phyloP scores from a whole-genome alignment of 2,113 vertebrate species.

The Emydocephalus ijimae region DNA sequence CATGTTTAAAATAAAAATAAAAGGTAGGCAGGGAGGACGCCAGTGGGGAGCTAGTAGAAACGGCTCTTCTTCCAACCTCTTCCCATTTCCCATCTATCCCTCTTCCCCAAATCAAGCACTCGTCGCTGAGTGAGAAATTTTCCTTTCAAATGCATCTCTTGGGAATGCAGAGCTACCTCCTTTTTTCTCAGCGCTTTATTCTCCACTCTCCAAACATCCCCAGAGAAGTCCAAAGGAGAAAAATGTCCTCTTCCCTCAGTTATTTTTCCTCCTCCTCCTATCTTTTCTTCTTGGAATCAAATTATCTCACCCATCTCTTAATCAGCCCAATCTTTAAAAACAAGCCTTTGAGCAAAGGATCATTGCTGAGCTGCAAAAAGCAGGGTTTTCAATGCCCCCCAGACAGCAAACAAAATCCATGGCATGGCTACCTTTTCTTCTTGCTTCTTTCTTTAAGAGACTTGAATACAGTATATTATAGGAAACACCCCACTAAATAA shows the following conservation, averaged over 20 bases:
- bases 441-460: constrained; percentile 44
- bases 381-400: not conserved
- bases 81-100: not conserved
- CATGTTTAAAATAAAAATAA: constrained; percentile 41
- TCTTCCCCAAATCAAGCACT: not conserved
- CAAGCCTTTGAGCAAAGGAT: not conserved
- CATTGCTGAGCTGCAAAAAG: not conserved
- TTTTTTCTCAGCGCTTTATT: constrained; percentile 26
- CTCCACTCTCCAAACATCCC: not conserved
- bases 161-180: constrained; percentile 28
- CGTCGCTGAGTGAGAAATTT: constrained; percentile 3
- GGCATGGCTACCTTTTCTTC: constrained; percentile 22
- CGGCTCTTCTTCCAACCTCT: constrained; percentile 36
- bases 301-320: not conserved
- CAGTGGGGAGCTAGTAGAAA: constrained; percentile 32
- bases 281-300: constrained; percentile 5
- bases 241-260: constrained; percentile 4
- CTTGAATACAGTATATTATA: constrained; percentile 45
- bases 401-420: constrained; percentile 1
- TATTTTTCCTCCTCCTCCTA: not conserved
- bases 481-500: constrained; percentile 51
- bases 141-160: constrained; percentile 40
- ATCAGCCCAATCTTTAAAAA: constrained; percentile 22
- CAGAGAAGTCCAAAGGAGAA: constrained; percentile 26
- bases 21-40: constrained; percentile 22